Evolutionary conservation across 2,888 invertebrate species (phyloP).

Genomic region (Esperia sulphurella): DNA sequence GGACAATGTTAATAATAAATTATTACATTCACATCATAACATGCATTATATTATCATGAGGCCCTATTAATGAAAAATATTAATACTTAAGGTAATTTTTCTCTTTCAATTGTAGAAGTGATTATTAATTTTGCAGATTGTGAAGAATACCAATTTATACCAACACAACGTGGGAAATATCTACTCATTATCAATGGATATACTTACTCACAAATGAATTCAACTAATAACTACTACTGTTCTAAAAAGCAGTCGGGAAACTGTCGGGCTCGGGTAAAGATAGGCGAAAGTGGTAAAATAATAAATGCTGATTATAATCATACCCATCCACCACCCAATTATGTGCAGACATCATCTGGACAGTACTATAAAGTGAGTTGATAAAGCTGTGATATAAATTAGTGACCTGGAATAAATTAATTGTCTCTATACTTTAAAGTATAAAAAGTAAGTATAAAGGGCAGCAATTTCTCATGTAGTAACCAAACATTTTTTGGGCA

Average conservation of each 20-base stretch:
- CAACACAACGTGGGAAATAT: constrained; percentile 32
- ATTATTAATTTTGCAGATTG: not conserved
- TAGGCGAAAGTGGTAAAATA: constrained; percentile 26
- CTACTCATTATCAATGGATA: constrained; percentile 32
- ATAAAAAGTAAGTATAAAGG: too few relatives aligned
- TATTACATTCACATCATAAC: too few relatives aligned
- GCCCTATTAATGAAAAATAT: too few relatives aligned
- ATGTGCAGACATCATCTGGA: constrained; percentile 13
- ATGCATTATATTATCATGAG: too few relatives aligned
- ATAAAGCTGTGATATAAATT: constrained; percentile 4
- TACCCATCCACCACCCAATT: constrained; percentile 18
- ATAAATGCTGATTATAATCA: constrained; percentile 9
- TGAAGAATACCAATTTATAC: constrained; percentile 30
- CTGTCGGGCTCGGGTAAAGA: constrained; percentile 37
- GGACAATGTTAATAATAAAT: too few relatives aligned
- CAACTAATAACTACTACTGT: constrained; percentile 26
- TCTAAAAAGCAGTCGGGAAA: constrained; percentile 31
- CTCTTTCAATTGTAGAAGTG: not conserved
- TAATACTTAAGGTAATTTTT: too few relatives aligned
- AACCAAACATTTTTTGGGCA: too few relatives aligned
- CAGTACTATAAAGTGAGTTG: constrained; percentile 15
- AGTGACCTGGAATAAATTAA: constrained; percentile 1
- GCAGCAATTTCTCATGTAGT: too few relatives aligned
- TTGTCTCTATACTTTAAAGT: too few relatives aligned
- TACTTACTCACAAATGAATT: constrained; percentile 29